These are phyloP conservation scores for Drosophila sturtevanti DNA, from an alignment of 1,140 invertebrate genomes.

Conservation along the genomic window DNA sequence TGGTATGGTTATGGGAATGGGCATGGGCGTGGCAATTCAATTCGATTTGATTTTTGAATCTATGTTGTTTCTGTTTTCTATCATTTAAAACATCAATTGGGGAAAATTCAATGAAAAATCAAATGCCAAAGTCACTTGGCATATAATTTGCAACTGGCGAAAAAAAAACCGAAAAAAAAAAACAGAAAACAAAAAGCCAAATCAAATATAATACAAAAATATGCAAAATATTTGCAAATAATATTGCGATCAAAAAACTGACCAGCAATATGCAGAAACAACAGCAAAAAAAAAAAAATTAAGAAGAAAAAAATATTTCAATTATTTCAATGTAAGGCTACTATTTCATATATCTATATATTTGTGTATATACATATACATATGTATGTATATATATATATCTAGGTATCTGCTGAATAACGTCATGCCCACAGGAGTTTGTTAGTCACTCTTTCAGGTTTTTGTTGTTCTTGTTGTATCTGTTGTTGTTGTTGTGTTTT, in stretches of 20 bases:
- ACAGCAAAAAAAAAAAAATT: no score
- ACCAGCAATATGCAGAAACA: not conserved
- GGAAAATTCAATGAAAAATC: slow-evolving; percentile 52
- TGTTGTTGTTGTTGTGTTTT: not conserved
- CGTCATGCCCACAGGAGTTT: not conserved
- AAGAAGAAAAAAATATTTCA: not conserved
- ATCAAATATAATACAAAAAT: slow-evolving; percentile 15
- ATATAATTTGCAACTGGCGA: slow-evolving; percentile 18
- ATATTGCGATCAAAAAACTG: slow-evolving; percentile 44
- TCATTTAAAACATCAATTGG: slow-evolving; percentile 29
- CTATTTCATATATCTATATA: not conserved
- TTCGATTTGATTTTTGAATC: slow-evolving; percentile 37
- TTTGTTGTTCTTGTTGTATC: slow-evolving; percentile 8
- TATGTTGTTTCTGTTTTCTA: slow-evolving; percentile 31
- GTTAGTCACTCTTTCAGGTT: not conserved
- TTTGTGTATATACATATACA: not conserved
- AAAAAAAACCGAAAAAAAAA: slow-evolving; percentile 1
- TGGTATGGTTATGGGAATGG: no score
- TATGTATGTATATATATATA: not conserved
- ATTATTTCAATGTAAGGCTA: slow-evolving; percentile 17
- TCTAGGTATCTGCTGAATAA: slow-evolving; percentile 1
- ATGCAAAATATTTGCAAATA: slow-evolving; percentile 51
- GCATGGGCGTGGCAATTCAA: not conserved
- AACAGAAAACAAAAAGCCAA: not conserved
- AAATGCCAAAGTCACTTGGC: slow-evolving; percentile 36